These are phyloP conservation scores for Ophion ventricosus DNA, from an alignment of 2,888 invertebrate genomes.

Conservation along the genomic window DNA sequence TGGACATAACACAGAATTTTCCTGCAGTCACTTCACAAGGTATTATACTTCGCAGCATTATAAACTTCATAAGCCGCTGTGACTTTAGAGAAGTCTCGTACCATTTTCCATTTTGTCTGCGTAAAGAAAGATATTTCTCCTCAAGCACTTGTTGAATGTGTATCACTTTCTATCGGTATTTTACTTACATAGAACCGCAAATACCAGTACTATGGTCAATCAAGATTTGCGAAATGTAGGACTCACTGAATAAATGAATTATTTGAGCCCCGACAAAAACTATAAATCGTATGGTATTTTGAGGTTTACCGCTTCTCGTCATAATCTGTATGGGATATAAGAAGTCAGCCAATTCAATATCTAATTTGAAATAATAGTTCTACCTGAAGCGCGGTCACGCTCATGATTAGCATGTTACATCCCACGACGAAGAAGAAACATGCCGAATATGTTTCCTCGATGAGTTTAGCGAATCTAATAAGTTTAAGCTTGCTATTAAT, in stretches of 20 bases:
- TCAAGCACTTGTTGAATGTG: background rate
- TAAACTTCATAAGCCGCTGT: conserved; percentile 34
- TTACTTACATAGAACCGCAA: conserved; percentile 44
- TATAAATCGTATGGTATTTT: conserved; percentile 48
- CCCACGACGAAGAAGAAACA: conserved; percentile 47
- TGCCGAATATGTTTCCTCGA: conserved; percentile 33
- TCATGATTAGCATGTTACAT: conserved; percentile 45
- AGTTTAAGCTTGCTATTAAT: background rate
- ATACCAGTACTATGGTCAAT: conserved; percentile 54
- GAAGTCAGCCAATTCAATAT: conserved; percentile 1
- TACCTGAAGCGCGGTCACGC: conserved; percentile 48
- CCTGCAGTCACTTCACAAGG: conserved; percentile 50
- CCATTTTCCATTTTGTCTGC: conserved; percentile 41
- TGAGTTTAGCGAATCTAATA: conserved; percentile 38
- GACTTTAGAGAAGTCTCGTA: conserved; percentile 41
- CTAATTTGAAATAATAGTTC: background rate
- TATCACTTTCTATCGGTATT: background rate
- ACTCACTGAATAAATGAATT: conserved; percentile 49
- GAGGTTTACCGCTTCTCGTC: conserved; percentile 22
- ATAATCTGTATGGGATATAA: conserved; percentile 28
- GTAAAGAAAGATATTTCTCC: background rate
- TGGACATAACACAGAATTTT: conserved; percentile 48
- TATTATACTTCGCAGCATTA: conserved; percentile 36
- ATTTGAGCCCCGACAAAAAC: conserved; percentile 39
- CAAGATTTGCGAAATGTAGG: conserved; percentile 48